Conservation (phyloP, 2,113 vertebrate genomes). For the Ivindomyrus marchei region DNA sequence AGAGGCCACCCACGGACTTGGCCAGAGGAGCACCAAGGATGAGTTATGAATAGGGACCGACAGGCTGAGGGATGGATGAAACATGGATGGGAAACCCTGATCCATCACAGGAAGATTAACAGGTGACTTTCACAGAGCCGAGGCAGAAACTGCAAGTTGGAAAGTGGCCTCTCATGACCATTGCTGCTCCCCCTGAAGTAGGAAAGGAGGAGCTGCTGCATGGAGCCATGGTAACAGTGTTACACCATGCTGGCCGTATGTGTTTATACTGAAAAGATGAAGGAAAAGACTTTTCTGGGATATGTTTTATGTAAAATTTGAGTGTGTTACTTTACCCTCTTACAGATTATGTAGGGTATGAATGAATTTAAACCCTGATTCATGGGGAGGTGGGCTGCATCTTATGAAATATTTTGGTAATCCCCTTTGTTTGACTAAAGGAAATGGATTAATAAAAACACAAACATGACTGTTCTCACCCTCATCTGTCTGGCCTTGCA, state of each 20-base stretch:
- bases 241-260: background rate
- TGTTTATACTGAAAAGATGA: background rate
- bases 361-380: background rate
- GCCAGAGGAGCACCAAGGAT: slow-evolving; percentile 25
- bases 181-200: background rate
- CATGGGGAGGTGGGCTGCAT: background rate
- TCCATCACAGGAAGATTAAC: background rate
- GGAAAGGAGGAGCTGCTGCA: background rate
- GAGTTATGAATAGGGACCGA: slow-evolving; percentile 45
- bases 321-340: background rate
- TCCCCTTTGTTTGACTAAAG: background rate
- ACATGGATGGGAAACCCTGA: background rate
- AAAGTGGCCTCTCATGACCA: background rate
- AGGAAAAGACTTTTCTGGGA: background rate
- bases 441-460: background rate
- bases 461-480: background rate
- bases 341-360: background rate
- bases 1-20: slow-evolving; percentile 9
- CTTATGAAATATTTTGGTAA: background rate
- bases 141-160: background rate
- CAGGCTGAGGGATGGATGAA: background rate
- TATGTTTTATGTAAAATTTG: background rate
- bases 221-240: background rate
- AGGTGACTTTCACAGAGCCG: background rate
- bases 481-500: background rate